These are phyloP conservation scores for Laupala kohalensis DNA, from an alignment of 1,140 invertebrate genomes.

Conservation along the genomic window DNA sequence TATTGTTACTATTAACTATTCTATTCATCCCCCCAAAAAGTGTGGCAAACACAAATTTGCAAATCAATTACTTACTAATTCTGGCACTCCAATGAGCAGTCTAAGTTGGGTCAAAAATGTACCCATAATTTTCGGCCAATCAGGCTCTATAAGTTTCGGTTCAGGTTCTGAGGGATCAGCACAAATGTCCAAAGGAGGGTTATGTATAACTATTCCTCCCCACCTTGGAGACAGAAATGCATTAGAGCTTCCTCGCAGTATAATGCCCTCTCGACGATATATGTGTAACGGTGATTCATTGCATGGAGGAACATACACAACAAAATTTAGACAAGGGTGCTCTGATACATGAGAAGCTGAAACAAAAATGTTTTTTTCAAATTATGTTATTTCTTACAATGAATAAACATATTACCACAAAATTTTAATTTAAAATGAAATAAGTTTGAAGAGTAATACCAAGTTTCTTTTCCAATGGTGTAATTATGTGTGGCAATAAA, in stretches of 20 bases:
- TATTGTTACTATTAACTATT: too few relatives aligned
- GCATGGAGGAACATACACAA: slow-evolving; percentile 67
- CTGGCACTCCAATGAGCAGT: slow-evolving; percentile 59
- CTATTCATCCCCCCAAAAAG: too few relatives aligned
- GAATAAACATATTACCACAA: not conserved
- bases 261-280: slow-evolving; percentile 33
- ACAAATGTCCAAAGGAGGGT: slow-evolving; percentile 44
- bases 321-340: slow-evolving; percentile 69
- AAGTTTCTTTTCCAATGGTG: slow-evolving; percentile 72
- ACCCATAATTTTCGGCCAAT: slow-evolving; percentile 50
- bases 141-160: slow-evolving; percentile 29
- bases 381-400: too few relatives aligned
- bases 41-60: too few relatives aligned
- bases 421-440: not conserved
- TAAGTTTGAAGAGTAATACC: slow-evolving; percentile 29
- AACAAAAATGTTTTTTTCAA: not conserved
- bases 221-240: slow-evolving; percentile 80
- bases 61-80: slow-evolving; percentile 21
- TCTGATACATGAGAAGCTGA: slow-evolving; percentile 60
- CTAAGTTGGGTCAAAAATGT: slow-evolving; percentile 67
- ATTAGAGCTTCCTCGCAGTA: slow-evolving; percentile 31
- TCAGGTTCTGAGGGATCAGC: slow-evolving; percentile 13
- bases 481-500: slow-evolving; percentile 54
- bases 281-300: slow-evolving; percentile 60
- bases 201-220: slow-evolving; percentile 67